Evolutionary conservation across 2,888 invertebrate species (phyloP).

Genomic region (Oscheius sp.): DNA sequence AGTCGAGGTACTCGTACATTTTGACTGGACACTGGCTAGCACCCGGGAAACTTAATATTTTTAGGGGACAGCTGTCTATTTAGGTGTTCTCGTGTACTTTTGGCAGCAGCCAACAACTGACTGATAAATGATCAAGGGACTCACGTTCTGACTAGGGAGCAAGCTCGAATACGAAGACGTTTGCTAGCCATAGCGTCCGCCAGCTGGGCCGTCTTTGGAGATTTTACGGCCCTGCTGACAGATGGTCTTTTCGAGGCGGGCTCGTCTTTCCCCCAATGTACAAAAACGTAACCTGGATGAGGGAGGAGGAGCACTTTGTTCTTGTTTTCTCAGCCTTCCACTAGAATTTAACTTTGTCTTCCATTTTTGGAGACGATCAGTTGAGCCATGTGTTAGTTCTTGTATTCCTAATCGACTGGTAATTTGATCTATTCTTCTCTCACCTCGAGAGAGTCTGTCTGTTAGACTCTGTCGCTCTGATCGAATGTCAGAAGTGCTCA

Average conservation of each 20-base stretch:
- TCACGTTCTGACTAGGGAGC: neutral
- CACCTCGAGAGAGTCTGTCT: conserved; percentile 26
- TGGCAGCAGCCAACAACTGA: too few species aligned
- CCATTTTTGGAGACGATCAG: conserved; percentile 46
- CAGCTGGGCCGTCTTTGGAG: conserved; percentile 3
- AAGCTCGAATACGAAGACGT: neutral
- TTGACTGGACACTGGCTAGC: conserved; percentile 13
- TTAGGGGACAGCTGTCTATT: conserved; percentile 1
- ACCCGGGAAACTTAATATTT: conserved; percentile 16
- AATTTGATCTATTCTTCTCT: neutral
- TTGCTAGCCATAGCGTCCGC: neutral
- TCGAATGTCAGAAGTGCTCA: conserved; percentile 27
- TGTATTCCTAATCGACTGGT: too few species aligned
- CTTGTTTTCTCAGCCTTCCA: conserved; percentile 39
- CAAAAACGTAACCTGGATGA: conserved; percentile 10
- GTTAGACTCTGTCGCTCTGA: conserved; percentile 25
- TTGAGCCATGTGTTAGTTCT: conserved; percentile 28
- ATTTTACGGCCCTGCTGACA: neutral
- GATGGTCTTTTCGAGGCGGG: neutral
- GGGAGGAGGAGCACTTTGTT: conserved; percentile 51
- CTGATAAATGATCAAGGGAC: neutral
- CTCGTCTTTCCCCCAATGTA: too few species aligned
- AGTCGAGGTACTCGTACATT: conserved; percentile 18
- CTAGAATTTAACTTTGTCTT: conserved; percentile 45
- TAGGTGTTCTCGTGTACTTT: neutral